These are phyloP conservation scores for Mesorhabditis sp. DNA, from an alignment of 2,888 invertebrate genomes.

Conservation along the genomic window DNA sequence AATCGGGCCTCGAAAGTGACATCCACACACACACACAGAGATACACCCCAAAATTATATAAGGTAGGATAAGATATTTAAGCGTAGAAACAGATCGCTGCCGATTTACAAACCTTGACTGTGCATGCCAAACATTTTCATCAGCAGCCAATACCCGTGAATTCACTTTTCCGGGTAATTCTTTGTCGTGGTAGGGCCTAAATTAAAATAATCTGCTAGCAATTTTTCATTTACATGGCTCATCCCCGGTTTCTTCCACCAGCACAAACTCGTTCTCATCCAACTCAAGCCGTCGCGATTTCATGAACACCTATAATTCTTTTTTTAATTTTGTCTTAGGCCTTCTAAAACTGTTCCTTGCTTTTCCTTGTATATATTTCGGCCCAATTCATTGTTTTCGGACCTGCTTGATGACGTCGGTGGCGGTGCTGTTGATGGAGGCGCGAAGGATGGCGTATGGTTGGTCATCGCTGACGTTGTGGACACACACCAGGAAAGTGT, in stretches of 20 bases:
- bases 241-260: constrained; percentile 79
- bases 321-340: background rate
- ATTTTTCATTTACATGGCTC: constrained; percentile 23
- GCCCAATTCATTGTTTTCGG: background rate
- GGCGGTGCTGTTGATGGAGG: constrained; percentile 74
- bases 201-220: background rate
- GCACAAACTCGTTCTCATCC: constrained; percentile 72
- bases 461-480: constrained; percentile 86
- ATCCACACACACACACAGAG: no score
- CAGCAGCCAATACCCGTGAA: constrained; percentile 68
- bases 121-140: constrained; percentile 83
- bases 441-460: constrained; percentile 84
- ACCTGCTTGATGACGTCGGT: constrained; percentile 82
- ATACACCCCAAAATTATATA: no score
- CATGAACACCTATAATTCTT: constrained; percentile 69
- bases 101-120: constrained; percentile 57
- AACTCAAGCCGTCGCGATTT: constrained; percentile 84
- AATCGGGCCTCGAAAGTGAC: no score
- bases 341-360: no score
- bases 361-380: background rate
- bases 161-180: constrained; percentile 66
- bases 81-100: no score
- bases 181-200: constrained; percentile 10
- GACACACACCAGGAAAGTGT: constrained; percentile 84
- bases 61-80: no score